Base-by-base conservation (phyloP, 2,113 vertebrate genomes). In the Chlamydotis undulata region DNA sequence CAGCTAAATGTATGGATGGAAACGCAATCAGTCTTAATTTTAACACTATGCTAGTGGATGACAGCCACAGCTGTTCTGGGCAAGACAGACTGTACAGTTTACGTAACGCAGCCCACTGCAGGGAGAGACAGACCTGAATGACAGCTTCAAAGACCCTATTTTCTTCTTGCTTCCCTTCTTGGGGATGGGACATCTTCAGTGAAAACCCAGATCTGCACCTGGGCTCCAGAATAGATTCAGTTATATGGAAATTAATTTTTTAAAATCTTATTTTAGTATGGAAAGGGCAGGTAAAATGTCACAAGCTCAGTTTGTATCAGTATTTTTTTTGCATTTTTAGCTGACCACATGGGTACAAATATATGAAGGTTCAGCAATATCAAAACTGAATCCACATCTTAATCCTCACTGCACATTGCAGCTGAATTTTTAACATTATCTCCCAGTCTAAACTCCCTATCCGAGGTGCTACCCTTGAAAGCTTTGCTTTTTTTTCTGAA, bases 21-120 rank as follows among this genome's bases (percentile, higher is more conserved):
- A 92, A 92, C 2, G 5, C 56, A 77, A 86, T 94, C 82, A 83
- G 79, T 93, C 92, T 94, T 91, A 29, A 94, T 94, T 86, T 83
- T 23, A 77, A 31, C 82, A 25, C 37, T 25, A 21, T 10, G 3
- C 82, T 10, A 39, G n/a, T 18, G 59, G 83, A 26, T 92, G 88
- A 83, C 85, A 96, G 67, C 45, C 78, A 77, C 92, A 94, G 83
- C 78, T 95, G 93, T 33, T 96, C 75, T 77, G 68, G 68, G 79
- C 33, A 91, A 50, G 61, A 12, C 39, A 79, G 53, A 21, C 55
- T 77, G 41, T 19, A 19, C 52, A 82, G 45, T 3, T 1, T 57
- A 57, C 26, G 15, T 31, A 56, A 47, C 0, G 1, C 80, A 81
- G 37, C 29, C 63, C 25, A 25, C 26, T 61, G 83, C 63, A 50